These are phyloP conservation scores for Plutomurus gul DNA, from an alignment of 1,140 invertebrate species.

Conservation along the genomic window DNA sequence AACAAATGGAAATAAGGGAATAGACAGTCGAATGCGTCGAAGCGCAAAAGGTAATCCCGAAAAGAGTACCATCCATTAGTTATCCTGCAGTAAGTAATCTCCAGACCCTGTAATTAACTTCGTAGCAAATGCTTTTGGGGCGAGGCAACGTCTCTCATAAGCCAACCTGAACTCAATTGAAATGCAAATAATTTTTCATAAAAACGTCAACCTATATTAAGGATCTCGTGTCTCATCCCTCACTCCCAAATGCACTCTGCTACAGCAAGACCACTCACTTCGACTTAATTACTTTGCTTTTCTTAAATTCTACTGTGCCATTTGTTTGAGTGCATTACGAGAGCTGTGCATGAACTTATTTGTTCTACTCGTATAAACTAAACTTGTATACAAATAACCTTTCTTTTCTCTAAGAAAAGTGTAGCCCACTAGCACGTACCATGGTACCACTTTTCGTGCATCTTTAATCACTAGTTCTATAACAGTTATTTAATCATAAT, in stretches of 20 bases:
- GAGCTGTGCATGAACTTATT: not conserved
- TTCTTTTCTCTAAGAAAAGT: too few relatives aligned
- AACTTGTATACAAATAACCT: too few relatives aligned
- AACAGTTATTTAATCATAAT: too few relatives aligned
- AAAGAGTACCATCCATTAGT: slow-evolving; percentile 16
- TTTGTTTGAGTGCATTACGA: too few relatives aligned
- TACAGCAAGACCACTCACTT: too few relatives aligned
- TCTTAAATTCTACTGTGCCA: too few relatives aligned
- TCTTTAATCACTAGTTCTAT: too few relatives aligned
- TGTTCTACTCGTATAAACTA: too few relatives aligned
- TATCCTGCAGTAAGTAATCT: not conserved
- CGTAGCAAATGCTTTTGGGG: not conserved
- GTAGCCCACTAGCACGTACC: too few relatives aligned
- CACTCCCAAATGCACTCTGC: not conserved
- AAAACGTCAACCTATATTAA: not conserved
- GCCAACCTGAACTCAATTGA: not conserved
- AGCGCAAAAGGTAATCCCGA: not conserved
- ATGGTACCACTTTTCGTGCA: too few relatives aligned
- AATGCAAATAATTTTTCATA: slow-evolving; percentile 33
- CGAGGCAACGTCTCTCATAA: not conserved
- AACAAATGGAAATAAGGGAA: not conserved
- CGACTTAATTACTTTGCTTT: too few relatives aligned
- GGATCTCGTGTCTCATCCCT: not conserved
- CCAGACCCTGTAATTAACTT: slow-evolving; percentile 23
- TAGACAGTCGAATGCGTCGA: not conserved